These are phyloP conservation scores for Parasteatoda lunata DNA, from an alignment of 2,888 invertebrate genomes.

Conservation along the genomic window DNA sequence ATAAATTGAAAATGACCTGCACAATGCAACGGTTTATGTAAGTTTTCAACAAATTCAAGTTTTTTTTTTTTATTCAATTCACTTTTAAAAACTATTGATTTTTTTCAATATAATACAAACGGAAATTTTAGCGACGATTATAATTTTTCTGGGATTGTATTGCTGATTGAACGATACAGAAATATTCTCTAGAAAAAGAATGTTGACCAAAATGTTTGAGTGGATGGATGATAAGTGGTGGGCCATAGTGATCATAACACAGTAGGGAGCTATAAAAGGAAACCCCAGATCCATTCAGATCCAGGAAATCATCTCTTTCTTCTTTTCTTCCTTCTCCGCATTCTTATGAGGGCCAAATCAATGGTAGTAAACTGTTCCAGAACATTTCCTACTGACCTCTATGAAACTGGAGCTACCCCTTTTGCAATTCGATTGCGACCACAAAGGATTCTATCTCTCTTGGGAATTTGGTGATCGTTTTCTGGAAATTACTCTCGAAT, in stretches of 20 bases:
- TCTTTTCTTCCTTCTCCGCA: slow-evolving; percentile 57
- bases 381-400: slow-evolving; percentile 40
- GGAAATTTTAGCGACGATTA: too few relatives aligned
- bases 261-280: slow-evolving; percentile 66
- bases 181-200: too few relatives aligned
- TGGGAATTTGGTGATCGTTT: neutral
- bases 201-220: neutral
- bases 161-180: too few relatives aligned
- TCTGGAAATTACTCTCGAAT: neutral
- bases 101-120: too few relatives aligned
- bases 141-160: too few relatives aligned
- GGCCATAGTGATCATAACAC: slow-evolving; percentile 56
- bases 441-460: neutral
- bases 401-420: slow-evolving; percentile 16
- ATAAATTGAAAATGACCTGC: too few relatives aligned
- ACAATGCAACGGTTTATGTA: too few relatives aligned
- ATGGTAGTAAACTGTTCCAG: slow-evolving; percentile 65
- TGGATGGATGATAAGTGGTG: slow-evolving; percentile 51
- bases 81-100: too few relatives aligned
- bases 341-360: slow-evolving; percentile 62
- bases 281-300: slow-evolving; percentile 61
- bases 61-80: too few relatives aligned
- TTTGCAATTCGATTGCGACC: slow-evolving; percentile 4
- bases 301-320: slow-evolving; percentile 60
- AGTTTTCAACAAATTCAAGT: too few relatives aligned